phyloP scores from a whole-genome alignment of 2,888 invertebrate genomes.

The Nomada ferruginata region DNA sequence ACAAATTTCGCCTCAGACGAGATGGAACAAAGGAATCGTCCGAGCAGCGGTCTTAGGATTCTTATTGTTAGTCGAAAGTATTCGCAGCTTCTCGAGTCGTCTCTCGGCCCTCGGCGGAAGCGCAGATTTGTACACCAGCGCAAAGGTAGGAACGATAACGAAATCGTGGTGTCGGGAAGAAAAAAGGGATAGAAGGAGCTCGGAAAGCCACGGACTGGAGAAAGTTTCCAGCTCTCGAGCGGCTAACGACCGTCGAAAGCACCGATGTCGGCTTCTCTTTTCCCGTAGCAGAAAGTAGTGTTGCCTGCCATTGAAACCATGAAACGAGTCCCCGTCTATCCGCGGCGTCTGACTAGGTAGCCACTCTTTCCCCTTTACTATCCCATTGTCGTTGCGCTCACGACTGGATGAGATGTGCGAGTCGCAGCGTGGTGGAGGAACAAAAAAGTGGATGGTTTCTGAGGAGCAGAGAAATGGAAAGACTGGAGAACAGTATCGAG shows the following conservation, averaged over 20 bases:
- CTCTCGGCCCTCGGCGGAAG: background rate
- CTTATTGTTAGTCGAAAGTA: conserved; percentile 27
- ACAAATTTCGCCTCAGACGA: conserved; percentile 5
- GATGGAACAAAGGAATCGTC: conserved; percentile 15
- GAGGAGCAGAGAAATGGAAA: background rate
- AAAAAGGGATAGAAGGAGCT: background rate
- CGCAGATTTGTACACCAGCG: background rate
- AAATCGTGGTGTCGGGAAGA: background rate
- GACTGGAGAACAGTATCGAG: conserved; percentile 43
- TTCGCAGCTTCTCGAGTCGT: conserved; percentile 37
- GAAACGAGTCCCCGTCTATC: conserved; percentile 30
- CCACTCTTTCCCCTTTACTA: conserved; percentile 36
- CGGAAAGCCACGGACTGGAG: conserved; percentile 25
- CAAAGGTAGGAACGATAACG: conserved; percentile 32
- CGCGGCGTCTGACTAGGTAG: conserved; percentile 44
- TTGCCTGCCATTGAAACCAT: conserved; percentile 30
- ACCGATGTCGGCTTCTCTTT: conserved; percentile 22
- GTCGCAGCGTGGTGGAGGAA: conserved; percentile 10
- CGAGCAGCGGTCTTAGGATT: conserved; percentile 15
- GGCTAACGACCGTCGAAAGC: conserved; percentile 45
- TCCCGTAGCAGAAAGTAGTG: background rate
- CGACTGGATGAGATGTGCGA: conserved; percentile 41
- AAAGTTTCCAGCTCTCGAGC: conserved; percentile 43
- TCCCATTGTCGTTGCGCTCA: conserved; percentile 37
- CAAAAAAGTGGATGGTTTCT: background rate